phyloP scores from a whole-genome alignment of 2,797 vertebrate genomes.

The Enoplosus armatus region DNA sequence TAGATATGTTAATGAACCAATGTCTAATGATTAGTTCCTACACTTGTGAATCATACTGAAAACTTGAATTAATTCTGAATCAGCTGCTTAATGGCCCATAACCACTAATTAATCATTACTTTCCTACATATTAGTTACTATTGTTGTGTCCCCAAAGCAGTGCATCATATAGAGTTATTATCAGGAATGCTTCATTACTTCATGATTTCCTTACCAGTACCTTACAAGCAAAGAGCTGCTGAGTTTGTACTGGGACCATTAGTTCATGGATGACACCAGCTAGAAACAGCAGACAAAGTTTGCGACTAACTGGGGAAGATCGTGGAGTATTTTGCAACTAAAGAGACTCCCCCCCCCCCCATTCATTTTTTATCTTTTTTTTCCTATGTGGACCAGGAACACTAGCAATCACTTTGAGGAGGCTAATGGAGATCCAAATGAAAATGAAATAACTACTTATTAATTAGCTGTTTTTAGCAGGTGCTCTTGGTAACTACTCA shows the following conservation, averaged over 20 bases:
- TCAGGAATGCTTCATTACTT: slow-evolving; percentile 27
- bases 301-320: neutral
- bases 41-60: slow-evolving; percentile 25
- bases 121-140: neutral
- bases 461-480: too few species aligned
- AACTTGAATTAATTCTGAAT: slow-evolving; percentile 46
- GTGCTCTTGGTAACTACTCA: too few species aligned
- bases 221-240: slow-evolving; percentile 23
- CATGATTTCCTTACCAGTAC: slow-evolving; percentile 23
- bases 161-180: slow-evolving; percentile 7
- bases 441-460: too few species aligned
- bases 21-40: slow-evolving; percentile 26
- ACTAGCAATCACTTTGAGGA: too few species aligned
- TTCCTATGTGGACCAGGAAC: too few species aligned
- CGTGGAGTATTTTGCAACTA: neutral
- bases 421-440: too few species aligned
- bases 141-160: slow-evolving; percentile 7
- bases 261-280: slow-evolving; percentile 15
- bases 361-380: too few species aligned
- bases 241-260: slow-evolving; percentile 25
- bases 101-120: slow-evolving; percentile 20
- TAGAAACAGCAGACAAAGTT: slow-evolving; percentile 4
- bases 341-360: too few species aligned
- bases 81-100: slow-evolving; percentile 42
- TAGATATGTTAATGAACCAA: slow-evolving; percentile 29